Base-by-base conservation (phyloP, 2,113 vertebrate genomes). In the Cricetomys ansorgei region DNA sequence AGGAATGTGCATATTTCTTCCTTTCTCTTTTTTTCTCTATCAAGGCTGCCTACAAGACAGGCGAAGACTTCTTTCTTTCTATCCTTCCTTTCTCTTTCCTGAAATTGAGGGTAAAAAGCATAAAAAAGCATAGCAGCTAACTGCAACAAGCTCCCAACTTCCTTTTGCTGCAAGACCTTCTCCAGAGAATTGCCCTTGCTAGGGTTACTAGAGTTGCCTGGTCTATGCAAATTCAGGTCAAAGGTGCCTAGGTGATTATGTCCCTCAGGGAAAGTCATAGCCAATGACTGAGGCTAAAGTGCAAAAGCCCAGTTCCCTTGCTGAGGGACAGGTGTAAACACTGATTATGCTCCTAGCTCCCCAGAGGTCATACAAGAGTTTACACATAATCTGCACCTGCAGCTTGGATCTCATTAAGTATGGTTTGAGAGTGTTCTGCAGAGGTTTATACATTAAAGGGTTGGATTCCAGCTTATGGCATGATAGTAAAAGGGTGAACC, bases 311-410 rank as follows among this genome's bases (percentile, higher is more conserved):
- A 29, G 65, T 37, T 90, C 23, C 3, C 7, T 70, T 75, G 4
- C 57, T 70, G 40, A 48, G 4, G 75, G 23, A 62, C 55, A 48
- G 11, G 31, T 31, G 73, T 81, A 92, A 92, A 94, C 29, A 65
- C 34, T 94, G 34, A 31, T 92, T 21, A 64, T 55, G 76, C 29
- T 81, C 27, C 53, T 40, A 94, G 64, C 13, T 59, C 29, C 45
- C 17, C 0, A 0, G 21, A 16, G 7, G 4, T 83, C 15, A 37
- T n/a, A 75, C 0, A 0, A 37, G 87, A 72, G 34, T 10, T 37
- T n/a, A 27, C n/a, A 23, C 11, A 79, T 87, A 27, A 64, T 75
- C n/a, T 57, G 50, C 70, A 79, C 73, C n/a, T 88, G 8, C 0
- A n/a, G 21, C 62, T 81, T 90, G 59, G 45, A 43, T 76, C 45